phyloP scores from a whole-genome alignment of 2,888 invertebrate genomes.

The Melipona beecheii region DNA sequence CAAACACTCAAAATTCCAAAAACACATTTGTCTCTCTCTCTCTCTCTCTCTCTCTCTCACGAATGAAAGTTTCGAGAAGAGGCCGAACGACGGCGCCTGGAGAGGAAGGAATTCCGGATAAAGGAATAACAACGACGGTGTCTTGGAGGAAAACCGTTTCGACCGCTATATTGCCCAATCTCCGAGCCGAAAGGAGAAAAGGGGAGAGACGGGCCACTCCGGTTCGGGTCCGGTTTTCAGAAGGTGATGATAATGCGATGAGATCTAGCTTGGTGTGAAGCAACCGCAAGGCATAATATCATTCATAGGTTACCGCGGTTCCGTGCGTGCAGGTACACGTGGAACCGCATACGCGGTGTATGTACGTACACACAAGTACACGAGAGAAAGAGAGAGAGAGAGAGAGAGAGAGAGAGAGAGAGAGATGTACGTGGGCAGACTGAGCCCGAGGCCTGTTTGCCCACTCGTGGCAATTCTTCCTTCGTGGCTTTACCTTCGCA shows the following conservation, averaged over 20 bases:
- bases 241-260: slow-evolving; percentile 72
- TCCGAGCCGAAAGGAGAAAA: neutral
- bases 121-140: slow-evolving; percentile 1
- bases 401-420: too few species aligned
- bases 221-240: slow-evolving; percentile 70
- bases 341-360: neutral
- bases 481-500: slow-evolving; percentile 39
- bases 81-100: neutral
- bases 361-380: slow-evolving; percentile 26
- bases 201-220: slow-evolving; percentile 28
- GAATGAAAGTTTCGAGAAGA: neutral
- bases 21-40: neutral
- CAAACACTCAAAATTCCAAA: neutral
- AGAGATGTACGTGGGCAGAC: slow-evolving; percentile 74
- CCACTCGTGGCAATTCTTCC: slow-evolving; percentile 74
- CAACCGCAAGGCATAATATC: slow-evolving; percentile 71
- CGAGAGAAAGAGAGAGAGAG: neutral
- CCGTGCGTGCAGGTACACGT: slow-evolving; percentile 47
- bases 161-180: slow-evolving; percentile 46
- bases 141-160: slow-evolving; percentile 21
- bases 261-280: slow-evolving; percentile 70
- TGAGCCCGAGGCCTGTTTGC: slow-evolving; percentile 78
- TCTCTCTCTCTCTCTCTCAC: neutral
- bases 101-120: slow-evolving; percentile 12
- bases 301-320: slow-evolving; percentile 65